Base-by-base conservation (phyloP, 2,113 vertebrate species). In the Dunckerocampus dactyliophorus region DNA sequence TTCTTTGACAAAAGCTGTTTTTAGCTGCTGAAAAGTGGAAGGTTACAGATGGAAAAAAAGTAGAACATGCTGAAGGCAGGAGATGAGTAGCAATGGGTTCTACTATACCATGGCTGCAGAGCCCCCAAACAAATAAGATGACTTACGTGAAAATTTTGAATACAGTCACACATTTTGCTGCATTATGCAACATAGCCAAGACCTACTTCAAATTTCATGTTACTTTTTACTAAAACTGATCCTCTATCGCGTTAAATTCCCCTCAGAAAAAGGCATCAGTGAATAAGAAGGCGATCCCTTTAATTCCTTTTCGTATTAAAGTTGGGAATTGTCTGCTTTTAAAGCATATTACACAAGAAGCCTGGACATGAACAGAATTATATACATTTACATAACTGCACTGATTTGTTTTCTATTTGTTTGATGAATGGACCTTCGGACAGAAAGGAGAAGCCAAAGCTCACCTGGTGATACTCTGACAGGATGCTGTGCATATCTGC, bases 391-490 rank as follows among this genome's bases (percentile, higher is more conserved):
- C 24, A 5, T 3, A 28, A 28, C 5, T 28, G 24, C 24, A 28
- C 24, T 2, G 24, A 28, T 28, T 28, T 28, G 24, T 3, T 3
- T 39, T 39, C 37, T 39, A 10, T 39, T 39, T 14, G 12, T 43
- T 43, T 43, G 39, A 43, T 4, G 39, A 9, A 5, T 49, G 19
- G 4, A 14, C 17, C 19, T 17, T 12, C n/a, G 21, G 31, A 21
- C 9, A 43, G 11, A 1, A 4, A 48, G 20, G 24, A 49, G 8
- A 43, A 4, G 39, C 37, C 11, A 39, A 43, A 43, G 39, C 0
- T 62, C 76, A 96, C 94, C 93, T 98, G 94, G 82, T 98, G 95
- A 87, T 98, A 98, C 81, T 96, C 94, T 0, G 95, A 95, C 42
- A 98, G 88, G 75, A 97, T 93, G 81, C 81, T 92, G 75, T 98